A percentile compares a stretch with the other conserved stretches of the same genome.
phyloP scores from a whole-genome alignment of 2,113 vertebrate genomes.

The Oreotragus oreotragus region DNA sequence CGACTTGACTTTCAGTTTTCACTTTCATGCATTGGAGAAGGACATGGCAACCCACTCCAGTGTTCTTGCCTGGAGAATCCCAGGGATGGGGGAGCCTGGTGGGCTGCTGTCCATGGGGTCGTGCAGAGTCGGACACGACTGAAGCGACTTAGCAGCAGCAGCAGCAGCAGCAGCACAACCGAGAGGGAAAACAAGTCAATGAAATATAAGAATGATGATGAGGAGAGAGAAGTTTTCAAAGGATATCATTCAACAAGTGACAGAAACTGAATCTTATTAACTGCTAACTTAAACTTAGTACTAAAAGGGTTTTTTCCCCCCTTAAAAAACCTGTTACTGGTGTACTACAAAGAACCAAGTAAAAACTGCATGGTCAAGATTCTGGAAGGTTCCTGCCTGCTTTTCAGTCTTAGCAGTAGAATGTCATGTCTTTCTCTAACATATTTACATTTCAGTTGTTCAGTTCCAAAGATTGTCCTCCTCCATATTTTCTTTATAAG shows the following conservation, averaged over 20 bases:
- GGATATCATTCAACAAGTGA: background rate
- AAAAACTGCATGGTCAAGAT: background rate
- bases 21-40: no score
- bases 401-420: background rate
- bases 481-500: background rate
- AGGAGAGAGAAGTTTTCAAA: background rate
- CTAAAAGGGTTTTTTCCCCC: background rate
- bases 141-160: no score
- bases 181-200: background rate
- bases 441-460: background rate
- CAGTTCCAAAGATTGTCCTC: background rate
- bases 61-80: no score
- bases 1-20: no score
- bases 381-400: background rate
- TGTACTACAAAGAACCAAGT: background rate
- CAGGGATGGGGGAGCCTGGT: no score
- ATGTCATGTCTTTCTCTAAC: background rate
- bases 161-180: no score
- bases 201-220: background rate
- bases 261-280: background rate
- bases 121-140: no score
- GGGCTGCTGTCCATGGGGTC: no score
- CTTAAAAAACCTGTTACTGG: background rate
- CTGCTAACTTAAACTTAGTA: background rate
- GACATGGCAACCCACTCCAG: no score